These are phyloP conservation scores for Arrhamphus sclerolepis DNA, from an alignment of 2,797 vertebrate species.

Conservation along the genomic window DNA sequence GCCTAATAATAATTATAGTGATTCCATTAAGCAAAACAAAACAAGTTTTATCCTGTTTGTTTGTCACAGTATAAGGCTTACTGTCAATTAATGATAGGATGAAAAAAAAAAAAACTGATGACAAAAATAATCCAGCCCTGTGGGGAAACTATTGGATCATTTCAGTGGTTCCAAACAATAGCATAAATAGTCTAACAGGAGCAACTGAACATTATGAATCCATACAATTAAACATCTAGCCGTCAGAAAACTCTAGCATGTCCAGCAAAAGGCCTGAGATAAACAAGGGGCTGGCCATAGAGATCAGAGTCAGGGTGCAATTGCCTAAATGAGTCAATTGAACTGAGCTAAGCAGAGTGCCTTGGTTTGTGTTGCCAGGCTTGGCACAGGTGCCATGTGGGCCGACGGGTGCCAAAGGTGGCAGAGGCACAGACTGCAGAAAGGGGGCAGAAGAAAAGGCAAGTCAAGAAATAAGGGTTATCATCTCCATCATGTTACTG, in stretches of 20 bases:
- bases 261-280: conserved; percentile 45
- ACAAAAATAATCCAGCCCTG: conserved; percentile 22
- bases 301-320: conserved; percentile 79
- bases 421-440: conserved; percentile 70
- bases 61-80: conserved; percentile 22
- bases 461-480: conserved; percentile 34
- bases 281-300: conserved; percentile 42
- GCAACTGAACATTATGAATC: background rate
- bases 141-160: conserved; percentile 16
- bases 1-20: conserved; percentile 27
- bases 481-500: conserved; percentile 18
- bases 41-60: background rate
- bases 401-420: conserved; percentile 76
- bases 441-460: conserved; percentile 59
- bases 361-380: conserved; percentile 69
- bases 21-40: conserved; percentile 20
- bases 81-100: conserved; percentile 16
- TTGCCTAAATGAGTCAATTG: conserved; percentile 80
- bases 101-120: conserved; percentile 8
- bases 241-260: conserved; percentile 9
- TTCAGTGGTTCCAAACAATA: conserved; percentile 10
- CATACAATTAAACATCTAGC: background rate
- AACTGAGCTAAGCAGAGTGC: conserved; percentile 73
- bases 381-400: conserved; percentile 69
- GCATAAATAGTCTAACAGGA: background rate